Percentiles rank a stretch among this genome's conserved stretches.
Conservation (phyloP, 92 coral and sea anemone species). For the Palythoa heliodiscus region DNA sequence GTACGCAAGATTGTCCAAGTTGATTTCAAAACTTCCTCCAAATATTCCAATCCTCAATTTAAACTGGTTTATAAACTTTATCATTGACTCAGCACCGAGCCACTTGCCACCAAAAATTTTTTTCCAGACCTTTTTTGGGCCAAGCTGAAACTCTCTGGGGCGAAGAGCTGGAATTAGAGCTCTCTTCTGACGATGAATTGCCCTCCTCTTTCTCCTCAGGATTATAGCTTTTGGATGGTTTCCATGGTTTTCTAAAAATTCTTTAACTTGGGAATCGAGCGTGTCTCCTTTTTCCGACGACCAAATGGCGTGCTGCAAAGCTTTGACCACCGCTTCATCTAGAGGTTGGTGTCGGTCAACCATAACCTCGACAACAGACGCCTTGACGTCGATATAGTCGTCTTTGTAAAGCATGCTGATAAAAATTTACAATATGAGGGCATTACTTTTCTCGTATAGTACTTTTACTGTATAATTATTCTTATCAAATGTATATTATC, state of each 20-base stretch:
- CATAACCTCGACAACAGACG: constrained; percentile 87
- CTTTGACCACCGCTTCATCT: constrained; percentile 66
- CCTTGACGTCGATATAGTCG: constrained; percentile 87
- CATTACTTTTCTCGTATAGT: not conserved
- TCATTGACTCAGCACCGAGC: constrained; percentile 80
- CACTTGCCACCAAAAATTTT: constrained; percentile 85
- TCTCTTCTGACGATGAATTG: constrained; percentile 80
- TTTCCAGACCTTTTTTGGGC: constrained; percentile 79
- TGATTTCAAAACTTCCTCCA: constrained; percentile 90
- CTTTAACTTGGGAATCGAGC: constrained; percentile 79
- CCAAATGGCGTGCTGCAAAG: constrained; percentile 89
- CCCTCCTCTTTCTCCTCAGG: constrained; percentile 71
- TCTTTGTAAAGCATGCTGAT: constrained; percentile 61
- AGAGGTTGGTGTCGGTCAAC: constrained; percentile 82
- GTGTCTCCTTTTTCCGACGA: constrained; percentile 74
- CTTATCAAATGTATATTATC: too few species aligned
- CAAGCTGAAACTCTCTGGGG: constrained; percentile 87
- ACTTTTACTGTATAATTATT: too few species aligned
- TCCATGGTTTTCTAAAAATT: constrained; percentile 88
- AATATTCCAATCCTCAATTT: constrained; percentile 87
- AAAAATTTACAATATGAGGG: not conserved
- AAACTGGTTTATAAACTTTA: constrained; percentile 85
- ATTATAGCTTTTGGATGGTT: constrained; percentile 76
- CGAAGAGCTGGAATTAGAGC: constrained; percentile 89
- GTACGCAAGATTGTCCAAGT: constrained; percentile 79